Evolutionary conservation across 2,797 vertebrate species (phyloP), one percentile per base, ranked within the genome.

Genomic region (Sphaeramia orbicularis): DNA sequence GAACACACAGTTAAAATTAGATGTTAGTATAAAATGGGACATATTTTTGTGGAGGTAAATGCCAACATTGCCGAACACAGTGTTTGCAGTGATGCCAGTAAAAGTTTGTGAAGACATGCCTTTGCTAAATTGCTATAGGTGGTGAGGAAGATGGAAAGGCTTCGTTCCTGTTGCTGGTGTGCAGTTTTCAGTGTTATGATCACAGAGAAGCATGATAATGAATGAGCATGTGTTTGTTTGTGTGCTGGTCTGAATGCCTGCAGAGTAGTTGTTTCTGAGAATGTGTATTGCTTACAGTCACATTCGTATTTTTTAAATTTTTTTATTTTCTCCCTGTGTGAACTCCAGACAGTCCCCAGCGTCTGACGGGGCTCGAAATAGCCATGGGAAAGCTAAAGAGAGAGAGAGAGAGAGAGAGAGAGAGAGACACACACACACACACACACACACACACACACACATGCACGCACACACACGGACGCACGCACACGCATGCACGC

Each of bases 331-430:
- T 65, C 50, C 49, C 57, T 62, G 47, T 73, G 56, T 83, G 77
- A 80, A 84, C 79, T 64, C 65, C 72, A 80, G 76, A 82, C 79
- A 19, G 50, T 84, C 78, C 76, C 82, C 47, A 63, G 74, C 74
- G 86, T 79, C 75, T 71, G 65, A 70, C 80, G 60, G 65, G 58
- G 64, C 83, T 86, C 67, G 63, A 90, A 89, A 91, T 89, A 91
- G 70, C 82, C 82, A 80, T 85, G 86, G 81, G 89, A 91, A 90
- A 89, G 70, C 54, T 72, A 43, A 52, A 55, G 38, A 76, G 18
- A 2, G 24, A 51, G 32, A 51, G n/a, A 55, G 38, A 76, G 18
- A 55, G 38, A 76, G 18, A 55, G 38, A 76, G 18, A 55, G 38
- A 76, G 18, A 2, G 24, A 51, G 32, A 51, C 53, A 57, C 63